phyloP scores from a whole-genome alignment of 30 jellyfish, hydroid and myxozoan genomes.

The Hydractinia symbiolongicarpus region DNA sequence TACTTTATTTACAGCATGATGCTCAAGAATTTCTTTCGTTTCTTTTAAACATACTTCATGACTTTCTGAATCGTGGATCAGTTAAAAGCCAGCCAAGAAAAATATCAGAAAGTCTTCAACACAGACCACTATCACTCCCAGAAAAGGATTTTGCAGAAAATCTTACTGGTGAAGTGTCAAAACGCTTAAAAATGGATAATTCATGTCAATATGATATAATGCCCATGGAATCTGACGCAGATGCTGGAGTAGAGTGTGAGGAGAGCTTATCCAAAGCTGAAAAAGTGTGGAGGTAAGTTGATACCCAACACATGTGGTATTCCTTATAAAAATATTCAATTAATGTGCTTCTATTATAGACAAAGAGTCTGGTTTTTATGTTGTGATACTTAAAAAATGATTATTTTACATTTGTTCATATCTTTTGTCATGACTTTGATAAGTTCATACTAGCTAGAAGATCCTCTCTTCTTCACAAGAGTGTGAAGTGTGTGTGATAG shows the following conservation, averaged over 20 bases:
- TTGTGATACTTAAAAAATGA: too few species aligned
- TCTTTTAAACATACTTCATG: slow-evolving; percentile 74
- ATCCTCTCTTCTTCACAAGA: too few species aligned
- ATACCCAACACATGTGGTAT: background rate
- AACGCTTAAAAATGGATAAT: slow-evolving; percentile 57
- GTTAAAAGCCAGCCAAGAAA: slow-evolving; percentile 23
- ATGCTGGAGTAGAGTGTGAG: slow-evolving; percentile 80
- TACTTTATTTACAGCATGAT: slow-evolving; percentile 57
- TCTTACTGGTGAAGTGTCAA: slow-evolving; percentile 31
- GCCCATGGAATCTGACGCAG: slow-evolving; percentile 43
- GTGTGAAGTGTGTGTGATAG: too few species aligned
- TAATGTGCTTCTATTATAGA: background rate
- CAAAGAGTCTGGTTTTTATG: too few species aligned
- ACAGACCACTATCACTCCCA: background rate
- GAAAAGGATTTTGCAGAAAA: background rate
- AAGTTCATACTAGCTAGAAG: too few species aligned
- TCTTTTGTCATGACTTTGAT: too few species aligned
- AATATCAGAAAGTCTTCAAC: background rate
- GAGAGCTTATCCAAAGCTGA: slow-evolving; percentile 40
- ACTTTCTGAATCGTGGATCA: slow-evolving; percentile 47
- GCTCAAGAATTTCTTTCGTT: slow-evolving; percentile 81
- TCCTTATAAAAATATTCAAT: background rate
- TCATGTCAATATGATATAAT: background rate
- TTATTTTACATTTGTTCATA: too few species aligned
- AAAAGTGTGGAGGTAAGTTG: slow-evolving; percentile 70